A percentile compares a stretch with the other conserved stretches of the same genome.
Conservation (phyloP, 2,113 vertebrate genomes). For the Trematocara unimaculatum region DNA sequence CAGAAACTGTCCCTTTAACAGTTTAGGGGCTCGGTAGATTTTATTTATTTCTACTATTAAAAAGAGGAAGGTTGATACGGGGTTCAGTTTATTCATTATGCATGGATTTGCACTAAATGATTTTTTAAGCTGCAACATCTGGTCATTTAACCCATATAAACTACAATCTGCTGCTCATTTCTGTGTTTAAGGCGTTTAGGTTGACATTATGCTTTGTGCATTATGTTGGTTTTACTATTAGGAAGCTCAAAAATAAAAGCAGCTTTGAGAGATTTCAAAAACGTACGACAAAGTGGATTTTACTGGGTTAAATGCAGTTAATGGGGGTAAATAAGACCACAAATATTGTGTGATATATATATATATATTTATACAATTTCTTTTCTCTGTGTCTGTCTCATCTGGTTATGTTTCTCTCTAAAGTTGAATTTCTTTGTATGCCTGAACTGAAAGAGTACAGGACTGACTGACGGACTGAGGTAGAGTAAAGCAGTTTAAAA, state of each 20-base stretch:
- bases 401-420: neutral
- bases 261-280: neutral
- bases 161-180: neutral
- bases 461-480: neutral
- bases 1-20: neutral
- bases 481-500: neutral
- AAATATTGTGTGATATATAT: neutral
- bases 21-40: neutral
- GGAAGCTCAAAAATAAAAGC: neutral
- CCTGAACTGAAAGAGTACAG: neutral
- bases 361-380: neutral
- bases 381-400: neutral
- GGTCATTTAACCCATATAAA: slow-evolving; percentile 2
- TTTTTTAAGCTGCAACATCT: slow-evolving; percentile 16
- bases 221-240: neutral
- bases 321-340: neutral
- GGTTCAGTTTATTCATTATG: neutral
- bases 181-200: neutral
- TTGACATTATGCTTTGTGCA: neutral
- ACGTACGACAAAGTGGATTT: neutral
- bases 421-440: neutral
- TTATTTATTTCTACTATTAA: neutral
- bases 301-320: neutral
- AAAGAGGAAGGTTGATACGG: neutral
- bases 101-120: neutral